Base-by-base conservation (phyloP, 1,140 invertebrate species). In the Cherax destructor region DNA sequence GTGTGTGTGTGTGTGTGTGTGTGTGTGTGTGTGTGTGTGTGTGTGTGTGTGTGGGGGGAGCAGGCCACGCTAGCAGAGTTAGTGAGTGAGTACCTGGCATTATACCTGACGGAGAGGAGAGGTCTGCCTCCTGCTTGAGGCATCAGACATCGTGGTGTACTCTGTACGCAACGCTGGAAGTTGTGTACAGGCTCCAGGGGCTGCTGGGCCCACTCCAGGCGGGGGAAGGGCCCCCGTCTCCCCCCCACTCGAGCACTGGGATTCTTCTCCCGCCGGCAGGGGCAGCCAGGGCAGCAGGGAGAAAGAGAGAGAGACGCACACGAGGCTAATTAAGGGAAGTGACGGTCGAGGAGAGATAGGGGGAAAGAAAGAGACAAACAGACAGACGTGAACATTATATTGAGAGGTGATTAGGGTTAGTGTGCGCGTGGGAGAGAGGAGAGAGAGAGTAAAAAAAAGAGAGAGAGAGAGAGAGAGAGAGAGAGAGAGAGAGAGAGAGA, bases 101-200 rank as follows among this genome's bases (percentile, higher is more conserved):
- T 74, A 49, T 81, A 88, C 86, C 86, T 83, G 78, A 88, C 79
- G 65, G 86, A 88, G 86, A 83, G 47, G 77, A 81, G 80, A 83
- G 18, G 80, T 90, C 80, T 76, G 69, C 10, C 88, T 50, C 1
- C 88, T 49, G 65, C 80, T 90, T 69, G 88, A 90, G 10, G 81
- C 88, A 56, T 90, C 88, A 90, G 80, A 77, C 80, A 90, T 50
- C n/a, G 69, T 90, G 41, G 80, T 84, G 88, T 84, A 90, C 69
- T 90, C 88, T 30, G 88, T 90, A 84, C 81, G 88, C 84, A 84
- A 50, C 88, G 88, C 80, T 84, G 88, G 78, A 90, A 77, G 49
- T 11, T 13, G 3, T 59, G 50, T 11, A 52, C 24, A 6, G 49
- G 49, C 11, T 90, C 88, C 56, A 90, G 49, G 24, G 88, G 88